Percentiles rank a stretch among this genome's conserved stretches.
Conservation (phyloP, 2,797 vertebrate species). For the Champsocephalus gunnari region DNA sequence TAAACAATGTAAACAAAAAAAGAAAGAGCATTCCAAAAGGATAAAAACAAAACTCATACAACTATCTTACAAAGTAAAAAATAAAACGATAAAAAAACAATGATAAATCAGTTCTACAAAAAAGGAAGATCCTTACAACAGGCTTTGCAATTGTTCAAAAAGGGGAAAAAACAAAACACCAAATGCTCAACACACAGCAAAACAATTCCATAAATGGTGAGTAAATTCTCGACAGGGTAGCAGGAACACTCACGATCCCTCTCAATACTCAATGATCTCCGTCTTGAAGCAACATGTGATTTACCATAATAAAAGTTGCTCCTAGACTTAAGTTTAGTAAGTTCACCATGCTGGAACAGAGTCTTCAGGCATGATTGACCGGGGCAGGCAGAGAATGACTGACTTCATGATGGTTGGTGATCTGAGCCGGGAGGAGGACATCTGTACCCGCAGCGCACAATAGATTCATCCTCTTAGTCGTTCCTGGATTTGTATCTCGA, state of each 20-base stretch:
- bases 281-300: constrained; percentile 64
- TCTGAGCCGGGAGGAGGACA: constrained; percentile 22
- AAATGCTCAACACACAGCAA: constrained; percentile 66
- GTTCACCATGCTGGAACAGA: constrained; percentile 43
- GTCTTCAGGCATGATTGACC: constrained; percentile 31
- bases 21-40: constrained; percentile 71
- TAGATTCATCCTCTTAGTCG: constrained; percentile 30
- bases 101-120: constrained; percentile 76
- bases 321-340: constrained; percentile 52
- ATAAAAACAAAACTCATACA: constrained; percentile 73
- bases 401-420: constrained; percentile 21
- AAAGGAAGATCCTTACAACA: constrained; percentile 79
- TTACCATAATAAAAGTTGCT: constrained; percentile 60
- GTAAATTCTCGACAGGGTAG: constrained; percentile 67
- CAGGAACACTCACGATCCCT: constrained; percentile 76
- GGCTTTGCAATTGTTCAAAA: constrained; percentile 78
- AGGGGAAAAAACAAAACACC: constrained; percentile 47
- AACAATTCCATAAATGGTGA: constrained; percentile 74
- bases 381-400: constrained; percentile 28
- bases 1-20: constrained; percentile 77
- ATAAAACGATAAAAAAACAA: constrained; percentile 56
- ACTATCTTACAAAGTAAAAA: constrained; percentile 82
- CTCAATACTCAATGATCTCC: constrained; percentile 67
- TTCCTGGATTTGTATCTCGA: constrained; percentile 33
- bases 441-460: constrained; percentile 16